Conservation (phyloP, 1,140 invertebrate genomes). For the Drosophila auraria region DNA sequence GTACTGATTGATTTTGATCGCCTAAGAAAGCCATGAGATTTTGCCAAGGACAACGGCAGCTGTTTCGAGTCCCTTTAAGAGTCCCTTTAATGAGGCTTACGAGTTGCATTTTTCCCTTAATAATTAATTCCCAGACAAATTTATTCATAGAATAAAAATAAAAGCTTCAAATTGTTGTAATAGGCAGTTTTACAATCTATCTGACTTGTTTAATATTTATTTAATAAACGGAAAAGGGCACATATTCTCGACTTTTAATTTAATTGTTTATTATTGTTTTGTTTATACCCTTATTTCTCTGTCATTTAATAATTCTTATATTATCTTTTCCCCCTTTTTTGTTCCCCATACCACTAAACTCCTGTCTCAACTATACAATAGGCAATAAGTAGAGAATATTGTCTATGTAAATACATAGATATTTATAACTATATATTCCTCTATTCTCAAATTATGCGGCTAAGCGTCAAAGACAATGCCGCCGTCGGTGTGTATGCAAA, state of each 20-base stretch:
- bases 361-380: background rate
- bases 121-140: background rate
- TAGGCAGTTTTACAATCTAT: too few species aligned
- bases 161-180: too few species aligned
- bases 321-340: background rate
- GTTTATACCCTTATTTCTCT: too few species aligned
- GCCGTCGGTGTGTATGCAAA: constrained; percentile 40
- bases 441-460: constrained; percentile 67
- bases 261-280: too few species aligned
- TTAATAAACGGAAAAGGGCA: too few species aligned
- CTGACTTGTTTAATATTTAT: too few species aligned
- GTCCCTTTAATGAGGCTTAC: constrained; percentile 16
- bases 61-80: constrained; percentile 18
- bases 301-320: background rate
- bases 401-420: background rate
- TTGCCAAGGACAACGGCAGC: constrained; percentile 9
- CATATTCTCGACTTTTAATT: too few species aligned
- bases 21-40: constrained; percentile 4
- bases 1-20: constrained; percentile 14
- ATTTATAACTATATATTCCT: background rate
- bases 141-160: background rate
- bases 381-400: constrained; percentile 10
- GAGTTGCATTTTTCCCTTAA: background rate
- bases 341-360: background rate
- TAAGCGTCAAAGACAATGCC: constrained; percentile 73